Percentiles rank a stretch among this genome's conserved stretches.
phyloP scores from a whole-genome alignment of 2,797 vertebrate genomes.

The Gila robusta region DNA sequence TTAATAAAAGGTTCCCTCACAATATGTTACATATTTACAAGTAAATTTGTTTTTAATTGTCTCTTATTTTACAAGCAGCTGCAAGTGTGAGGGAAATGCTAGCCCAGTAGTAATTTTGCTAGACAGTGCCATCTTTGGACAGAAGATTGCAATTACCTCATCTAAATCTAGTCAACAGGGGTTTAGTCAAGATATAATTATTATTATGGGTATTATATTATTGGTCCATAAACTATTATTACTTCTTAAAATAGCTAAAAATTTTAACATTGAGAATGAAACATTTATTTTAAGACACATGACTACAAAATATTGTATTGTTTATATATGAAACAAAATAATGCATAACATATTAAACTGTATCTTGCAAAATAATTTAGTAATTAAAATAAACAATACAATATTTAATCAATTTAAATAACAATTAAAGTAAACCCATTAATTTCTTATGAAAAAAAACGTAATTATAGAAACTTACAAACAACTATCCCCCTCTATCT shows the following conservation, averaged over 20 bases:
- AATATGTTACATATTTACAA: constrained; percentile 11
- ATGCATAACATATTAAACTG: not conserved
- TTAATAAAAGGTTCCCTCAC: not conserved
- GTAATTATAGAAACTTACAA: not conserved
- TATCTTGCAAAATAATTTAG: not conserved
- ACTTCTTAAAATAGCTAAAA: not conserved
- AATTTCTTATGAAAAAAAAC: not conserved
- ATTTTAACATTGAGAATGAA: not conserved
- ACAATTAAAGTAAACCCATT: not conserved
- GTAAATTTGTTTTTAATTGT: constrained; percentile 2
- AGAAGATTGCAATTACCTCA: constrained; percentile 56
- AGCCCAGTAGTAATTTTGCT: constrained; percentile 65
- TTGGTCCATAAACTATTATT: not conserved
- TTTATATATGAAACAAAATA: not conserved
- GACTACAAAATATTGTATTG: not conserved
- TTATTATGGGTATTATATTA: not conserved
- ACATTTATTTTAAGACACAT: not conserved
- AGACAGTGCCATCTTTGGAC: constrained; percentile 83
- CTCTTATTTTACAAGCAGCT: constrained; percentile 3
- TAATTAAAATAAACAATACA: not conserved
- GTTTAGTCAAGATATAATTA: not conserved
- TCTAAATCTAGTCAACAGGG: not conserved
- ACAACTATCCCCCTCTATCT: not conserved
- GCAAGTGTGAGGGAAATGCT: not conserved
- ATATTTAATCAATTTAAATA: not conserved